Percentiles rank a stretch among this genome's conserved stretches.
These are phyloP conservation scores for Gavialis gangeticus DNA, from an alignment of 2,113 vertebrate species.

Conservation along the genomic window DNA sequence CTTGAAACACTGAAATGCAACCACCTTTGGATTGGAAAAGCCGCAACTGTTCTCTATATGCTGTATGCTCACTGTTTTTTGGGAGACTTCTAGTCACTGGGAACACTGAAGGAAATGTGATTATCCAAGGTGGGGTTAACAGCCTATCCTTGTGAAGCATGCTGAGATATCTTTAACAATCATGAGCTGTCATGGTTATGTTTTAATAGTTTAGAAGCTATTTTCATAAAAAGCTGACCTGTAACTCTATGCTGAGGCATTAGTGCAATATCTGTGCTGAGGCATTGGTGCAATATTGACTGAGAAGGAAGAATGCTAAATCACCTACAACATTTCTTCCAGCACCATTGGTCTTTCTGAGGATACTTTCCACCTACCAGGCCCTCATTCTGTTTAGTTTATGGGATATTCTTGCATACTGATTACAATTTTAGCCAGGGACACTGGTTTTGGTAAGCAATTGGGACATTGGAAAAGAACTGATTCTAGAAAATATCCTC, in stretches of 20 bases:
- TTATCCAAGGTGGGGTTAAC: not conserved
- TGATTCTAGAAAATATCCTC: not conserved
- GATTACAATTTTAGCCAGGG: not conserved
- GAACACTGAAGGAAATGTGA: not conserved
- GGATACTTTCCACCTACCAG: not conserved
- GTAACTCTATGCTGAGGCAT: rapidly evolving
- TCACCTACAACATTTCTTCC: not conserved
- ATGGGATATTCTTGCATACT: not conserved
- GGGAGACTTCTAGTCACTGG: not conserved
- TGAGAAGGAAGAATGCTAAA: not conserved
- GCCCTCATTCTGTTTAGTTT: not conserved
- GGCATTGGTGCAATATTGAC: rapidly evolving
- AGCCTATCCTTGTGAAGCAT: not conserved
- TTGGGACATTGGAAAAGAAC: not conserved
- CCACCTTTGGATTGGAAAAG: not conserved
- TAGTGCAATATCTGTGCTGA: too few relatives aligned
- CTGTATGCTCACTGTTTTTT: not conserved
- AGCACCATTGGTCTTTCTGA: not conserved
- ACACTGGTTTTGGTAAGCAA: too few relatives aligned
- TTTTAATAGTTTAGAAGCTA: too few relatives aligned
- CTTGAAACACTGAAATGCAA: not conserved
- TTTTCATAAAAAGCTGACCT: too few relatives aligned
- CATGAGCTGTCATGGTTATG: not conserved
- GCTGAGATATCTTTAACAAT: not conserved
- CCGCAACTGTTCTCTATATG: not conserved